A percentile compares a stretch with the other conserved stretches of the same genome.
These are phyloP conservation scores for Cryptocheilus praepositus DNA, from an alignment of 2,888 invertebrate species.

Conservation along the genomic window DNA sequence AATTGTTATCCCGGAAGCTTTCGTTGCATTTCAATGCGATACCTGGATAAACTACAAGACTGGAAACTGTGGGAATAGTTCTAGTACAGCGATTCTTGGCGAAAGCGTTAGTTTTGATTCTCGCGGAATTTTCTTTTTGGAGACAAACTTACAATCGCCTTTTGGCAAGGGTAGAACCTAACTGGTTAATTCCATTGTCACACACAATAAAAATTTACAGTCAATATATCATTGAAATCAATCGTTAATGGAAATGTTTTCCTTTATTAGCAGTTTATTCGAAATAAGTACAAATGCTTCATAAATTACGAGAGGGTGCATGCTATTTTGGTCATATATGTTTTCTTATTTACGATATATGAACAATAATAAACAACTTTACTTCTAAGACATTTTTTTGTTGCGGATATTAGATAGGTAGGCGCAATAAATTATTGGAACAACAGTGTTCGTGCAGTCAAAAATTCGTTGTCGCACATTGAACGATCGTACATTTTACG, in stretches of 20 bases:
- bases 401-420: no score
- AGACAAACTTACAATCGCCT: slow-evolving; percentile 77
- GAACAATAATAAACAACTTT: no score
- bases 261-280: no score
- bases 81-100: slow-evolving; percentile 77
- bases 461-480: no score
- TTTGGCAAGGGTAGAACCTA: slow-evolving; percentile 75
- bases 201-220: no score
- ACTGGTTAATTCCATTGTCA: no score
- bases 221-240: no score
- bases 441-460: background rate
- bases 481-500: no score
- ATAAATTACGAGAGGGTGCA: background rate
- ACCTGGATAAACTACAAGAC: slow-evolving; percentile 76
- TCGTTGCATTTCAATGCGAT: slow-evolving; percentile 78
- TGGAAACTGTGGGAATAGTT: slow-evolving; percentile 70
- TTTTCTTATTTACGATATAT: no score
- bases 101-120: slow-evolving; percentile 72
- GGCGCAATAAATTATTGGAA: slow-evolving; percentile 8
- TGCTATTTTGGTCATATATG: no score
- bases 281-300: slow-evolving; percentile 3
- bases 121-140: slow-evolving; percentile 79
- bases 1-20: slow-evolving; percentile 77
- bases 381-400: no score
- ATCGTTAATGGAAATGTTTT: no score